Percentiles rank a stretch among this genome's conserved stretches.
Conservation (phyloP, 2,113 vertebrate genomes). For the Reinhardtius hippoglossoides region DNA sequence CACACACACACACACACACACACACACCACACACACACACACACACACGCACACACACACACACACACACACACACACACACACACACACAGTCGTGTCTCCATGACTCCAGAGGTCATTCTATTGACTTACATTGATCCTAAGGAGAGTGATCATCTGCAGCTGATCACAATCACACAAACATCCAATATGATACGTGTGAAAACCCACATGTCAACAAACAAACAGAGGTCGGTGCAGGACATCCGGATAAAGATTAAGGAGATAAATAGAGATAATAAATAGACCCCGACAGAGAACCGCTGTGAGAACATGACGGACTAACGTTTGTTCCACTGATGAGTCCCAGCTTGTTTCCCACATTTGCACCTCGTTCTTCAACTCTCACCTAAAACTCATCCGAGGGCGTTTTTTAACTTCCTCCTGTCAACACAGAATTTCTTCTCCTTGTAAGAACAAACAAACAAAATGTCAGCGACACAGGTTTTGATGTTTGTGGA, state of each 20-base stretch:
- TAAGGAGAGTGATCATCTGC: too few relatives aligned
- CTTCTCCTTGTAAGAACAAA: conserved; percentile 26
- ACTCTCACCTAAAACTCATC: background rate
- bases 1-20: background rate
- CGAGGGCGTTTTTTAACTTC: conserved; percentile 21
- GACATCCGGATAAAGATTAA: too few relatives aligned
- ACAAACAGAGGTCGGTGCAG: too few relatives aligned
- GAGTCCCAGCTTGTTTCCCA: conserved; percentile 31
- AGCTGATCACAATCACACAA: too few relatives aligned
- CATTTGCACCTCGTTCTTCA: background rate
- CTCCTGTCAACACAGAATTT: background rate
- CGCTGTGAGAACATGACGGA: conserved; percentile 32
- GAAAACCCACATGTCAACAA: too few relatives aligned
- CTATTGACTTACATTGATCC: background rate
- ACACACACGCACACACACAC: background rate
- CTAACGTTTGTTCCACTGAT: conserved; percentile 41
- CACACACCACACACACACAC: conserved; percentile 13
- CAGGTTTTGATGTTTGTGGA: conserved; percentile 55
- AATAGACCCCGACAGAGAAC: conserved; percentile 1
- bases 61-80: background rate
- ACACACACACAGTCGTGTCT: conserved; percentile 1
- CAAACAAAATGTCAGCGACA: conserved; percentile 8
- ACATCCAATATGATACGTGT: too few relatives aligned
- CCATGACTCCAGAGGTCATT: background rate
- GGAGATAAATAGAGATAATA: too few relatives aligned